These are phyloP conservation scores for Timema cristinae DNA, from an alignment of 2,888 invertebrate species.

Conservation along the genomic window DNA sequence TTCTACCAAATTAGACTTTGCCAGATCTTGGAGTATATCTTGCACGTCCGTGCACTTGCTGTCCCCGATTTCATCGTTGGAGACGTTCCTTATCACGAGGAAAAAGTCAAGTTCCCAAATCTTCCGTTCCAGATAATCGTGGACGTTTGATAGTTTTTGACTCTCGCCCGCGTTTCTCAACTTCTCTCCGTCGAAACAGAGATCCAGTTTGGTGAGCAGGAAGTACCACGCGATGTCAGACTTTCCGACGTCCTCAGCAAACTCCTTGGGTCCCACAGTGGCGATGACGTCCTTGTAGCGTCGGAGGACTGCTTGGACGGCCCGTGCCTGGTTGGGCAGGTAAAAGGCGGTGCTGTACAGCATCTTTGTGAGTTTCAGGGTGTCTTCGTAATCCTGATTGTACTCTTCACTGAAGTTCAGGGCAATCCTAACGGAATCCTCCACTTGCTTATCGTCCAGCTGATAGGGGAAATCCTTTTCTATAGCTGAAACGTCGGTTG, in stretches of 20 bases:
- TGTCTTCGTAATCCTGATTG: neutral
- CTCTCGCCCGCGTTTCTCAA: neutral
- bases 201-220: neutral
- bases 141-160: neutral
- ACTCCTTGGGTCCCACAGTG: neutral
- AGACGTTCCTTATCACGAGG: neutral
- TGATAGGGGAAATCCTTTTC: too few relatives aligned
- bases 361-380: neutral
- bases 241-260: neutral
- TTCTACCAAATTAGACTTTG: neutral
- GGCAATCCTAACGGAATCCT: neutral
- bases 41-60: neutral
- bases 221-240: neutral
- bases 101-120: neutral
- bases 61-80: neutral
- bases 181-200: neutral
- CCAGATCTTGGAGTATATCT: neutral
- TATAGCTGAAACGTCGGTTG: too few relatives aligned
- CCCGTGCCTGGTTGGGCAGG: neutral
- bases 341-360: neutral
- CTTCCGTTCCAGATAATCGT: neutral
- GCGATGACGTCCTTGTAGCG: neutral
- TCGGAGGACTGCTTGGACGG: neutral
- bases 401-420: neutral
- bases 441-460: too few relatives aligned